Evolutionary conservation across 1,140 invertebrate species (phyloP).

Genomic region (Cyclargus thomasi): DNA sequence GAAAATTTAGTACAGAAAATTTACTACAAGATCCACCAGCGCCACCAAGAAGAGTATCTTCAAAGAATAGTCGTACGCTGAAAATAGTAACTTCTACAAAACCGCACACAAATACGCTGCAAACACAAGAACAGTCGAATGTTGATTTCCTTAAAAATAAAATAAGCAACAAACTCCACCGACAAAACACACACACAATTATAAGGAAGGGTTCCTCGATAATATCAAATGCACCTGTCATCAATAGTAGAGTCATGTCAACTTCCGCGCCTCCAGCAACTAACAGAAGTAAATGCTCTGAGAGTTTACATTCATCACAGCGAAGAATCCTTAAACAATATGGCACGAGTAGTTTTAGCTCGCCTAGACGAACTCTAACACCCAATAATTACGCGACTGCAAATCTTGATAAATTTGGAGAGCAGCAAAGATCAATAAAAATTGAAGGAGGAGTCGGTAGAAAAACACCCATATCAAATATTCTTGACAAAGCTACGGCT

Average conservation of each 20-base stretch:
- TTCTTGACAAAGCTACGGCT: constrained; percentile 67
- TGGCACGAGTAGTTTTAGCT: constrained; percentile 68
- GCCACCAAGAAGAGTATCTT: constrained; percentile 84
- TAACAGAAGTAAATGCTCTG: constrained; percentile 42
- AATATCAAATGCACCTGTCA: constrained; percentile 34
- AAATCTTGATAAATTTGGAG: constrained; percentile 38
- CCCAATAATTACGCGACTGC: constrained; percentile 63
- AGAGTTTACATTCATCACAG: constrained; percentile 25
- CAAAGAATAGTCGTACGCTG: constrained; percentile 82
- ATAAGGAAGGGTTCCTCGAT: constrained; percentile 47
- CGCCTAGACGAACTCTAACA: constrained; percentile 60
- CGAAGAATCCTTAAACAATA: constrained; percentile 35
- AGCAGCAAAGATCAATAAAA: constrained; percentile 42
- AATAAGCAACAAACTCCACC: constrained; percentile 74
- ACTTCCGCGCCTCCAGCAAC: constrained; percentile 52
- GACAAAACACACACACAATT: constrained; percentile 69
- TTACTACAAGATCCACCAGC: constrained; percentile 72
- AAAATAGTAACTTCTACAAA: constrained; percentile 78
- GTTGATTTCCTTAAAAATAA: constrained; percentile 77
- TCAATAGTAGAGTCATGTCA: constrained; percentile 51
- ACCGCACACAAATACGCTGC: constrained; percentile 38
- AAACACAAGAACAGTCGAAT: constrained; percentile 55
- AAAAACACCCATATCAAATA: constrained; percentile 68
- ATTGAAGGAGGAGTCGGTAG: constrained; percentile 71
- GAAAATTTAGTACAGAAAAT: constrained; percentile 3